Base-by-base conservation (phyloP, 1,140 invertebrate genomes). In the Dinothrombium tinctorium region DNA sequence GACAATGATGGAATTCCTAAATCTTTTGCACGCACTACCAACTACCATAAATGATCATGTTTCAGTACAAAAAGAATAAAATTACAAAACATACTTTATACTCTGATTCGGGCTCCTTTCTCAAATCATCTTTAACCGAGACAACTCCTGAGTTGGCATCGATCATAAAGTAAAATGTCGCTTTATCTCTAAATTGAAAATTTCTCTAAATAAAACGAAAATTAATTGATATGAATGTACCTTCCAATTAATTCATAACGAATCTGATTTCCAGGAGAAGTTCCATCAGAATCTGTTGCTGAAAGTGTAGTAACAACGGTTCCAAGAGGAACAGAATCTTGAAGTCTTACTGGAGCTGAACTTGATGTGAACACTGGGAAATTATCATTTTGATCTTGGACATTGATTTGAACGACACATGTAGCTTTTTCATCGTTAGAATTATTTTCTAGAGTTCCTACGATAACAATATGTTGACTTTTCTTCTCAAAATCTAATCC, bases 11-110 rank as follows among this genome's bases (percentile, higher is more conserved):
- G 83, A 25, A 81, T 76, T 0, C 77, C 79, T 45, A 80, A 66
- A 54, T 92, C 83, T 53, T 78, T 81, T 0, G 77, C 82, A 44
- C 73, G 68, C 0, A 92, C 71, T 53, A 81, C 74, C 33, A 87
- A 69, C 71, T 74, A 50, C 29, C 12, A 2, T n/a, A 8, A 28
- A 28, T 28, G 7, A n/a, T 29, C 15, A 2, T 11, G 28, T 11
- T 14, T 32, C 12, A 41, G 20, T 31, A 37, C 12, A 42, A 25
- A 46, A 14, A 41, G 11, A 32, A 9, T 2, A 41, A 5, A 32
- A 15, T 33, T 15, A n/a, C 9, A 12, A 35, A 20, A 39, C 23
- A 52, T 59, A 72, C 71, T 54, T 77, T 74, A 60, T 81, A 84
- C 59, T 84, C 78, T 19, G 71, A 77, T 52, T 78, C 72, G 9